A percentile compares a stretch with the other conserved stretches of the same genome.
phyloP scores from a whole-genome alignment of 2,888 invertebrate species.

The Leistus spinibarbis region DNA sequence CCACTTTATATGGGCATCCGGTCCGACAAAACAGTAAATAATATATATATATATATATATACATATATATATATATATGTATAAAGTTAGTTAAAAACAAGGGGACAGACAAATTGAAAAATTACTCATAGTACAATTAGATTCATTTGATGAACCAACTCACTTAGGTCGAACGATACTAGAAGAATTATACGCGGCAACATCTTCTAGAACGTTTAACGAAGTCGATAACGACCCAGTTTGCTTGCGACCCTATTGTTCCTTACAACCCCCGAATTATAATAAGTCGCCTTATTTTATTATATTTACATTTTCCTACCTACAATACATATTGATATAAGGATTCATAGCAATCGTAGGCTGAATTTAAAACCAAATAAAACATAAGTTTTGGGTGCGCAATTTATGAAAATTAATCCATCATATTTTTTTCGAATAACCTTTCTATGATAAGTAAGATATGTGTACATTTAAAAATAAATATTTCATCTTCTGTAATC shows the following conservation, averaged over 20 bases:
- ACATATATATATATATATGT: too few species aligned
- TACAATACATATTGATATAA: too few species aligned
- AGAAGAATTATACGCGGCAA: not conserved
- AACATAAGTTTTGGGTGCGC: too few species aligned
- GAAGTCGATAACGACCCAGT: not conserved
- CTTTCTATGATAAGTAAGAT: not conserved
- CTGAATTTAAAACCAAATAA: too few species aligned
- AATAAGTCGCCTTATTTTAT: not conserved
- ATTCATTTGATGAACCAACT: too few species aligned
- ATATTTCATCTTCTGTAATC: too few species aligned
- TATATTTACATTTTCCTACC: too few species aligned
- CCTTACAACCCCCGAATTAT: not conserved
- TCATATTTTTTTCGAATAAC: not conserved
- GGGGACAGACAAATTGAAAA: constrained; percentile 4
- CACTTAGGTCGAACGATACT: not conserved
- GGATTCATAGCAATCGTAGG: too few species aligned
- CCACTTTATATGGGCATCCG: not conserved
- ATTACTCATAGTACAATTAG: constrained; percentile 1
- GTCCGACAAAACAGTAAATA: not conserved
- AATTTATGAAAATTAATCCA: not conserved
- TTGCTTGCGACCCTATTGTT: not conserved
- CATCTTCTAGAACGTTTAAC: not conserved
- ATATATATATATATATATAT: too few species aligned
- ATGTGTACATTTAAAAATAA: too few species aligned
- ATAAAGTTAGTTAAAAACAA: constrained; percentile 1